Evolutionary conservation across 2,888 invertebrate species (phyloP), one percentile per base, ranked within the genome.

Genomic region (Bembecia ichneumoniformis): DNA sequence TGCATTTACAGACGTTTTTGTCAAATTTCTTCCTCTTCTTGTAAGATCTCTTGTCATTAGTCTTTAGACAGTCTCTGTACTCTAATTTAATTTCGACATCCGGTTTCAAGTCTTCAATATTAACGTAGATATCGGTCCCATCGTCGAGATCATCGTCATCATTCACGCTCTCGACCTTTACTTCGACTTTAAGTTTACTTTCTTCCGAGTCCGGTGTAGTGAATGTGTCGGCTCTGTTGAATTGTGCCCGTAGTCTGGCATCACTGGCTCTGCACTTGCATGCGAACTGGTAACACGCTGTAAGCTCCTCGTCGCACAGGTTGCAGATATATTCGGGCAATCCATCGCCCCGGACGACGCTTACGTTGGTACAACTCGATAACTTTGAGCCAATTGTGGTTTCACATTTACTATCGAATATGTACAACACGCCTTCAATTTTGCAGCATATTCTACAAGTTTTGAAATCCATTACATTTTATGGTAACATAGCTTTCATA

Each of bases 221-320:
- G n/a, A 28, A 28, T 28, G 28, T 28, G 28, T 28, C 28, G 40
- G 40, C 40, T 40, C 48, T 47, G 10, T 47, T 14, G 13, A 51
- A 45, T 48, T 58, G 49, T n/a, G 59, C 59, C 2, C 71, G 70
- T 9, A 83, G 54, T 48, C 61, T 69, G 49, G 59, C 67, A 43
- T 83, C 81, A 1, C 77, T 60, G 35, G 68, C 63, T 59, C 79
- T 75, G 50, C 82, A 82, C 60, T 72, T 76, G 1, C 68, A 49
- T 14, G 78, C 53, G 58, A 83, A 82, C 46, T 60, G 58, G 51
- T 77, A 82, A 43, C 74, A 68, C 2, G 53, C 40, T 3, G 60
- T 48, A 1, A 83, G 63, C 44, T 77, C 68, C 14, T 52, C 52
- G 15, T 72, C 65, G 54, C 83, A 83, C 9, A 17, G 45, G 3